Evolutionary conservation across 2,113 vertebrate genomes (phyloP).

Genomic region (Paramisgurnus dabryanus): DNA sequence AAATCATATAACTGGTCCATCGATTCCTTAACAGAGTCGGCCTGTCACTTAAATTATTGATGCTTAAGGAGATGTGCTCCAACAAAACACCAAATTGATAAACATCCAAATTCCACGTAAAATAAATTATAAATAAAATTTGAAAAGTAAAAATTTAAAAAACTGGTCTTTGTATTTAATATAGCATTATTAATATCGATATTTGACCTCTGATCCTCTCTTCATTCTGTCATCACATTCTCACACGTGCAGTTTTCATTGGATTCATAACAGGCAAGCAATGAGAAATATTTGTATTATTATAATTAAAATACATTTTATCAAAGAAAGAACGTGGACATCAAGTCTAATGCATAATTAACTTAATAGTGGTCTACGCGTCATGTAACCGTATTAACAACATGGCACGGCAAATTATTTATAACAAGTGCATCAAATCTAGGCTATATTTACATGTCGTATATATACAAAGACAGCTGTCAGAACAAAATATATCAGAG

Average conservation of each 20-base stretch:
- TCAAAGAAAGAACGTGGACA: background rate
- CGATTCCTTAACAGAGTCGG: constrained; percentile 15
- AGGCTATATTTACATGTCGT: background rate
- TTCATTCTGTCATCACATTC: constrained; percentile 1
- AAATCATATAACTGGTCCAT: constrained; percentile 40
- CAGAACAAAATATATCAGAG: background rate
- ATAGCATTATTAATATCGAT: constrained; percentile 8
- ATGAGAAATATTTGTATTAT: background rate
- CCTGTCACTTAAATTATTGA: constrained; percentile 24
- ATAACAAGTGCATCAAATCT: background rate
- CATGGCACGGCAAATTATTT: background rate
- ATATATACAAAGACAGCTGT: background rate
- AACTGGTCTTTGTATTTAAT: background rate
- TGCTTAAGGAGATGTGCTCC: background rate
- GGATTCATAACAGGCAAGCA: background rate
- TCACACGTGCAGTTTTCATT: background rate
- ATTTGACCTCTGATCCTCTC: constrained; percentile 8
- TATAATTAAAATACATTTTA: background rate
- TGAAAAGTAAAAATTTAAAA: background rate
- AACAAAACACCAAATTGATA: constrained; percentile 5
- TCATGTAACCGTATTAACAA: background rate
- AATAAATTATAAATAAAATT: background rate
- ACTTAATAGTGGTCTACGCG: background rate
- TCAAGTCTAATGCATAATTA: background rate
- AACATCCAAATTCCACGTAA: background rate